These are phyloP conservation scores for Drosophila burlai DNA, from an alignment of 1,140 invertebrate species.

Conservation along the genomic window DNA sequence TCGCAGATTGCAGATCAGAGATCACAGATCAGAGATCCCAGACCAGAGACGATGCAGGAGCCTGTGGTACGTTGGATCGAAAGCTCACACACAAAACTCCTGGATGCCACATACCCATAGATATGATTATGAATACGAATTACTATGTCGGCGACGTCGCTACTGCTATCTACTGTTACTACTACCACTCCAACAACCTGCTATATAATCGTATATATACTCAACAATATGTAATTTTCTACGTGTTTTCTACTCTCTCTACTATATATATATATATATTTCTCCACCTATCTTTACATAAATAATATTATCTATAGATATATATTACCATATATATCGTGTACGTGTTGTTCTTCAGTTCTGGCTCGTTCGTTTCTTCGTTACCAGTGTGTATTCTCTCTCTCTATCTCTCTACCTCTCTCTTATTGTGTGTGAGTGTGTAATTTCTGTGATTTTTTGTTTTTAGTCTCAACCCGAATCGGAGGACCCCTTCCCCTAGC, in stretches of 20 bases:
- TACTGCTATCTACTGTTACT: slow-evolving; percentile 57
- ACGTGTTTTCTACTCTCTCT: slow-evolving; percentile 67
- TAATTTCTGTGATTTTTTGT: slow-evolving; percentile 36
- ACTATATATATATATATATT: slow-evolving; percentile 29
- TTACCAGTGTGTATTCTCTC: slow-evolving; percentile 51
- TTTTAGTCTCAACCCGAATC: slow-evolving; percentile 44
- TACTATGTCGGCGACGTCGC: slow-evolving; percentile 40
- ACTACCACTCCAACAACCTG: slow-evolving; percentile 63
- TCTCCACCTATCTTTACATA: slow-evolving; percentile 43
- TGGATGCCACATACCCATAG: slow-evolving; percentile 34
- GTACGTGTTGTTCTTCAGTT: slow-evolving; percentile 79
- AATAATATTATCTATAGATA: slow-evolving; percentile 54
- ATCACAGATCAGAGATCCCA: slow-evolving; percentile 1
- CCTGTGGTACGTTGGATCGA: slow-evolving; percentile 46
- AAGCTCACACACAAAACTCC: slow-evolving; percentile 9
- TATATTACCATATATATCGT: slow-evolving; percentile 58
- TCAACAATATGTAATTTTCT: slow-evolving; percentile 73
- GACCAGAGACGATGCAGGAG: not conserved
- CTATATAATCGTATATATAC: slow-evolving; percentile 70
- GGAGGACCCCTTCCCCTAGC: slow-evolving; percentile 22
- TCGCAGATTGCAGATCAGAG: not conserved
- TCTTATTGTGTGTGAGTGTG: slow-evolving; percentile 56
- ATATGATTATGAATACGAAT: slow-evolving; percentile 21
- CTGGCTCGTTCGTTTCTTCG: slow-evolving; percentile 77
- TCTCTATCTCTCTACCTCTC: slow-evolving; percentile 31